Percentiles rank a stretch among this genome's conserved stretches.
Conservation (phyloP, 2,797 vertebrate species). For the Thalassophryne amazonica region DNA sequence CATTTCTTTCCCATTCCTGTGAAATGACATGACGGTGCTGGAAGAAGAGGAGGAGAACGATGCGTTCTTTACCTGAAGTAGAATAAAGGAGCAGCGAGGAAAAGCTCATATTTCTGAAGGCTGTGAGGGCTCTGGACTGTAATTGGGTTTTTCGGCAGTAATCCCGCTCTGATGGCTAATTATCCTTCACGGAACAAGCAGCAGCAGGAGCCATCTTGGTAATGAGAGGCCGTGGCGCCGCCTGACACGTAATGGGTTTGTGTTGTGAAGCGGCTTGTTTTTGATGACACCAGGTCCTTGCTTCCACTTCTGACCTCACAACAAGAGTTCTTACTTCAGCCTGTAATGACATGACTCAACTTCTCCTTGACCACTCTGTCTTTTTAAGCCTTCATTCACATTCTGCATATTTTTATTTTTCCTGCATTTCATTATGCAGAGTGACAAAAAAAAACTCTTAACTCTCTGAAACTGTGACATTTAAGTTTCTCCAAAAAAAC, state of each 20-base stretch:
- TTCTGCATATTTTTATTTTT: too few species aligned
- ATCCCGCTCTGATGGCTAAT: conserved; percentile 47
- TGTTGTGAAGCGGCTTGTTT: conserved; percentile 21
- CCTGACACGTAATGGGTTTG: conserved; percentile 27
- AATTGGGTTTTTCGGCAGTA: conserved; percentile 44
- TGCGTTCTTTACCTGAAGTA: conserved; percentile 3
- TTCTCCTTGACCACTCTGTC: background rate
- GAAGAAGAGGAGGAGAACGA: background rate
- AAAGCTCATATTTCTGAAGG: background rate
- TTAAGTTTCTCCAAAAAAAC: too few species aligned
- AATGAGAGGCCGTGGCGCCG: conserved; percentile 40
- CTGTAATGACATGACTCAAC: too few species aligned
- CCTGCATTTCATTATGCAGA: too few species aligned
- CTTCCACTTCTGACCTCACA: conserved; percentile 16
- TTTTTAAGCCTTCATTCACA: background rate
- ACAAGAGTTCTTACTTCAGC: too few species aligned
- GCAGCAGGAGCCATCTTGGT: conserved; percentile 40
- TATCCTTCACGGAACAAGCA: conserved; percentile 54
- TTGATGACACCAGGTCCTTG: conserved; percentile 31
- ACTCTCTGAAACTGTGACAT: too few species aligned
- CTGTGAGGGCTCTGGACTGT: conserved; percentile 24
- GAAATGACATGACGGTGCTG: background rate
- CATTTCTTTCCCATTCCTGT: background rate
- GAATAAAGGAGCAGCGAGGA: background rate
- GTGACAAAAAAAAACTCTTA: too few species aligned